Conservation (phyloP, 2,113 vertebrate genomes). For the Hepsetus odoe region DNA sequence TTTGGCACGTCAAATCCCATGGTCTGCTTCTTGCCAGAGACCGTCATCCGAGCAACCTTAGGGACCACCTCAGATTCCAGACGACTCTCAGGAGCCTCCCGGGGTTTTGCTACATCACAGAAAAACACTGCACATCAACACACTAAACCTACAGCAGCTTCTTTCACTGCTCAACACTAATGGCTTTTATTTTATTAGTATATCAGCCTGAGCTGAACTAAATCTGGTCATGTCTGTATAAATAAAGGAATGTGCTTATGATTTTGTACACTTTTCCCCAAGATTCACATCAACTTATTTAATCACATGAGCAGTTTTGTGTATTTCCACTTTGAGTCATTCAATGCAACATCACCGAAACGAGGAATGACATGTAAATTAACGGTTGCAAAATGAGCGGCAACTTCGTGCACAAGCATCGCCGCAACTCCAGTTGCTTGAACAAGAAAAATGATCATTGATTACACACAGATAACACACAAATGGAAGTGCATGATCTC, state of each 20-base stretch:
- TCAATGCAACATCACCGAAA: background rate
- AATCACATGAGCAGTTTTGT: background rate
- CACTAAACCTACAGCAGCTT: background rate
- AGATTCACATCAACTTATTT: background rate
- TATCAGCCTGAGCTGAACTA: no score
- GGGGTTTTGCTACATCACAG: conserved; percentile 82
- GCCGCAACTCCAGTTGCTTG: no score
- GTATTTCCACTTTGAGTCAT: background rate
- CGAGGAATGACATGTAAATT: background rate
- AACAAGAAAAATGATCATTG: no score
- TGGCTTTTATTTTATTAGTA: no score
- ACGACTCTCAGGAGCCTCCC: conserved; percentile 75
- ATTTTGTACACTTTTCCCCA: no score
- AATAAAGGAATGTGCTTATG: no score
- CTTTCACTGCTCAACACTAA: no score
- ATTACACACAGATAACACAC: no score
- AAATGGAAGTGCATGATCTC: no score
- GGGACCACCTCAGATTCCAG: conserved; percentile 89
- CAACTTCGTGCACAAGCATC: background rate
- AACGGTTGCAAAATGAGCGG: background rate
- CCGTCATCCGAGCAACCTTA: conserved; percentile 96
- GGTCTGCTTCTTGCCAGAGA: conserved; percentile 96
- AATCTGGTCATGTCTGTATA: no score
- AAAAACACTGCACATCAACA: conserved; percentile 9
- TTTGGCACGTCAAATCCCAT: conserved; percentile 96